A percentile compares a stretch with the other conserved stretches of the same genome.
Evolutionary conservation across 2,113 vertebrate genomes (phyloP).

Genomic region (Empidonax alnorum): DNA sequence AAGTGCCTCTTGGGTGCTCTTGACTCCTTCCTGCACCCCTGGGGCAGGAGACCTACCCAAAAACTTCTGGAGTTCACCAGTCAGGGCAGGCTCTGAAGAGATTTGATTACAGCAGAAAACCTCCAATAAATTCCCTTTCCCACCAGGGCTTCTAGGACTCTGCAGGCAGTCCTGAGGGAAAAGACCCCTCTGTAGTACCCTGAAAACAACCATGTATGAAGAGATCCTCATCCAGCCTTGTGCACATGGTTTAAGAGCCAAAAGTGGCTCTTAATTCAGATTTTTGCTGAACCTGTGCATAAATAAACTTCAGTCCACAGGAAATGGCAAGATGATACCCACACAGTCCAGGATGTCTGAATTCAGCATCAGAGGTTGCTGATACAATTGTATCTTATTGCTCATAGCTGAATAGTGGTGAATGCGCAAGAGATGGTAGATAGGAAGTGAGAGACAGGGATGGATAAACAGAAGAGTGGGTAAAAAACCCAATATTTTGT

Average conservation of each 20-base stretch:
- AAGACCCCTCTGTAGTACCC: background rate
- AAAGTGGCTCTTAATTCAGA: background rate
- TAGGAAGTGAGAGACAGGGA: background rate
- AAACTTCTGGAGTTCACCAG: background rate
- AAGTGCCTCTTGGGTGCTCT: rapidly evolving
- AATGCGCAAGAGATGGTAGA: background rate
- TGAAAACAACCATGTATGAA: background rate
- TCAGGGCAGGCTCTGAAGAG: background rate
- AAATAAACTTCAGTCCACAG: background rate
- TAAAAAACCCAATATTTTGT: background rate
- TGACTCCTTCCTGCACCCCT: background rate
- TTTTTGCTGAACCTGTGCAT: background rate
- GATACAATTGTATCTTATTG: background rate
- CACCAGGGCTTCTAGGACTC: background rate
- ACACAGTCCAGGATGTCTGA: background rate
- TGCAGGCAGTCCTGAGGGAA: background rate
- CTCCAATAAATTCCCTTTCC: background rate
- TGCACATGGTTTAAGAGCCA: background rate
- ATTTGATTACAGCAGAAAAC: background rate
- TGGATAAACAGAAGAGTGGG: background rate
- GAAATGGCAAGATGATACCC: background rate
- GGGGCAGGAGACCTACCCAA: background rate
- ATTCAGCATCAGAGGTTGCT: background rate
- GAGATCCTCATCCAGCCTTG: background rate
- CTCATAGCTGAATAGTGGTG: background rate